These are phyloP conservation scores for Rhinophrynus dorsalis DNA, from an alignment of 2,797 vertebrate species.

Conservation along the genomic window DNA sequence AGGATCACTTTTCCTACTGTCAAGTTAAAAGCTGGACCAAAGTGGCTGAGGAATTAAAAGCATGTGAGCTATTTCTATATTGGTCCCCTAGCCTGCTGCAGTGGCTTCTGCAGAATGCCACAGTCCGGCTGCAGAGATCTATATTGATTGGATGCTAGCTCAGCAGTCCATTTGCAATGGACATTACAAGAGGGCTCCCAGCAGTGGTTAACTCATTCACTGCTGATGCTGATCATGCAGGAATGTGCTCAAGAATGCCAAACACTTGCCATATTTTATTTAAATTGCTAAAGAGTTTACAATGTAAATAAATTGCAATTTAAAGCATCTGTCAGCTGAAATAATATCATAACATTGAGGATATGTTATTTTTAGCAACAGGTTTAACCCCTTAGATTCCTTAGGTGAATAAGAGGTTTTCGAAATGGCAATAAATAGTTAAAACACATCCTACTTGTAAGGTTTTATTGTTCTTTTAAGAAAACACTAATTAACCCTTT, in stretches of 20 bases:
- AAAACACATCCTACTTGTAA: too few species aligned
- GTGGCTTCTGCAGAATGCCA: conserved; percentile 16
- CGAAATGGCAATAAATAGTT: too few species aligned
- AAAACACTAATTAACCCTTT: too few species aligned
- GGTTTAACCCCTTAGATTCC: too few species aligned
- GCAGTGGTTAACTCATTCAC: conserved; percentile 15
- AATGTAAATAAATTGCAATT: too few species aligned
- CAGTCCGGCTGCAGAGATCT: conserved; percentile 6
- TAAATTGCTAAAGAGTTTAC: too few species aligned
- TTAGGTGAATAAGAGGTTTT: too few species aligned
- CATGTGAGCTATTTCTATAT: conserved; percentile 43
- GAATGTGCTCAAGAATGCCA: conserved; percentile 13
- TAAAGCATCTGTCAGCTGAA: too few species aligned
- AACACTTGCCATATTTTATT: conserved; percentile 1
- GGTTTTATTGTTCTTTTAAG: too few species aligned
- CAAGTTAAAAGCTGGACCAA: conserved; percentile 21
- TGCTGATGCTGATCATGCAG: neutral
- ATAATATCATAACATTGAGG: too few species aligned
- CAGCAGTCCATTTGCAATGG: conserved; percentile 5
- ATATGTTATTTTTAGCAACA: too few species aligned
- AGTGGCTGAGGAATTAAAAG: conserved; percentile 34
- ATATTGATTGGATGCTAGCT: conserved; percentile 21
- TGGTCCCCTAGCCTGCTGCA: neutral
- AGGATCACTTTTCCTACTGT: conserved; percentile 35
- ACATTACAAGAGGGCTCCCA: neutral